Percentiles rank a stretch among this genome's conserved stretches.
Evolutionary conservation across 1,140 invertebrate species (phyloP).

Genomic region (Achatina immaculata): DNA sequence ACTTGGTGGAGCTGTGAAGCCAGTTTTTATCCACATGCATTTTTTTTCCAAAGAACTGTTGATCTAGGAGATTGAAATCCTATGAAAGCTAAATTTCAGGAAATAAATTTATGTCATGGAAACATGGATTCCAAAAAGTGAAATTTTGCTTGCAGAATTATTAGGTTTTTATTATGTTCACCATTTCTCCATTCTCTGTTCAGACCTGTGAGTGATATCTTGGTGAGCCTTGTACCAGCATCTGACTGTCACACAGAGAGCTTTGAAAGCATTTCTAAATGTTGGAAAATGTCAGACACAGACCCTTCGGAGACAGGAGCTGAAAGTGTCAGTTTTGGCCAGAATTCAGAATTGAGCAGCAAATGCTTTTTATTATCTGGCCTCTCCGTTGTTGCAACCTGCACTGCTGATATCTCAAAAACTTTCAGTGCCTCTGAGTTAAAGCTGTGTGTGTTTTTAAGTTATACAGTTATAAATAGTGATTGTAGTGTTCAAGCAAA

Average conservation of each 20-base stretch:
- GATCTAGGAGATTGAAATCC: too few species aligned
- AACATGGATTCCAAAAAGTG: too few species aligned
- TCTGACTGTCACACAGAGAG: background rate
- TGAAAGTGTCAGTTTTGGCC: background rate
- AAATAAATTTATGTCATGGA: too few species aligned
- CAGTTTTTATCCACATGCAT: too few species aligned
- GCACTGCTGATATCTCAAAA: background rate
- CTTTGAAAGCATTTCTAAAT: background rate
- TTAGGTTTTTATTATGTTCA: too few species aligned
- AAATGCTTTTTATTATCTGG: background rate
- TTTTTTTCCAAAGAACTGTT: too few species aligned
- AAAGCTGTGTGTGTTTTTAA: background rate
- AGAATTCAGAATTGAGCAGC: background rate
- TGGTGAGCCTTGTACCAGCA: background rate
- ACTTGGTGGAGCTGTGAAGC: too few species aligned
- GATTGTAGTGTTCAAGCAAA: background rate
- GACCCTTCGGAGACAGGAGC: background rate
- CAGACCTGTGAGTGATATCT: background rate
- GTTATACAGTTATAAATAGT: background rate
- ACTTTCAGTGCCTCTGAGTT: background rate
- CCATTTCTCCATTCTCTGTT: too few species aligned
- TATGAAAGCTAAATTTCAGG: too few species aligned
- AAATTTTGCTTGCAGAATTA: too few species aligned
- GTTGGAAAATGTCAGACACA: background rate
- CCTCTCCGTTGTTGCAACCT: background rate